Conservation (phyloP, 2,888 invertebrate species). For the Ditula angustiorana region DNA sequence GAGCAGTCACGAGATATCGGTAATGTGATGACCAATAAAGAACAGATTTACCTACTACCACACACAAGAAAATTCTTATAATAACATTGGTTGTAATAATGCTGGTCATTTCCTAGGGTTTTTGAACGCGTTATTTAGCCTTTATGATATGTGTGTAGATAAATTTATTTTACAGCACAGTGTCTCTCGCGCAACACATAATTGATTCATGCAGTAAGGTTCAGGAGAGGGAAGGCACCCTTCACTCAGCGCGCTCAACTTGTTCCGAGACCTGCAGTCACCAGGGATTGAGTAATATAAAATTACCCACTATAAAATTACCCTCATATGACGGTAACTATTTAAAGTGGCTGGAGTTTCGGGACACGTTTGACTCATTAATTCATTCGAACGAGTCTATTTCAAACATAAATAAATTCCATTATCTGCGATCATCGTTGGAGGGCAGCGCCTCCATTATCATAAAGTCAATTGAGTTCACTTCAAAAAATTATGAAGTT, state of each 20-base stretch:
- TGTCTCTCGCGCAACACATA: constrained; percentile 1
- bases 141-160: too few species aligned
- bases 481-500: constrained; percentile 32
- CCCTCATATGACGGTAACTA: constrained; percentile 7
- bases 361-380: constrained; percentile 19
- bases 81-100: too few species aligned
- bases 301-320: constrained; percentile 10
- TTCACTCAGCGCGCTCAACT: not conserved
- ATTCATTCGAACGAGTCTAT: constrained; percentile 18
- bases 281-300: not conserved
- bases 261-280: not conserved
- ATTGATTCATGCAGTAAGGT: not conserved
- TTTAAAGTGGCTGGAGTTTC: constrained; percentile 7
- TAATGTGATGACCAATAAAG: too few species aligned
- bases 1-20: too few species aligned
- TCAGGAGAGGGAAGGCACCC: not conserved
- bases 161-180: too few species aligned
- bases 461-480: constrained; percentile 37
- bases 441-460: constrained; percentile 31
- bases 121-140: too few species aligned
- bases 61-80: too few species aligned
- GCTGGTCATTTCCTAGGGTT: too few species aligned
- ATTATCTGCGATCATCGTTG: constrained; percentile 22
- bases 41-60: too few species aligned
- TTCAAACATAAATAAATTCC: too few species aligned